These are phyloP conservation scores for Actinernus sp. DNA, from an alignment of 92 coral and sea anemone species.

Conservation along the genomic window DNA sequence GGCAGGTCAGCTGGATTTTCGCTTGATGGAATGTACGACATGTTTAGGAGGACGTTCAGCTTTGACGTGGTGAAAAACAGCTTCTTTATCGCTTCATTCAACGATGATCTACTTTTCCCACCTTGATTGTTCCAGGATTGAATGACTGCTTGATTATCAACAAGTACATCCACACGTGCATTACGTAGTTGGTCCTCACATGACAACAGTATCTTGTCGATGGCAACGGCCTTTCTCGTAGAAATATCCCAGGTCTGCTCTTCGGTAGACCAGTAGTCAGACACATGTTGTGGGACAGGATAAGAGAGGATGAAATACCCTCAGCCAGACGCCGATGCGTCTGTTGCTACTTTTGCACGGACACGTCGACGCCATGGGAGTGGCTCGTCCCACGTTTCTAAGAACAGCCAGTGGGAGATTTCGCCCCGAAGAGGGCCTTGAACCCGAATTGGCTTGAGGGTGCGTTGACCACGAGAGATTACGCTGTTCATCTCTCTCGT, in stretches of 20 bases:
- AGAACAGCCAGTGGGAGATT: constrained; percentile 43
- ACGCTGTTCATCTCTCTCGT: constrained; percentile 45
- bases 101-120: constrained; percentile 24
- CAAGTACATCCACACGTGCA: constrained; percentile 46
- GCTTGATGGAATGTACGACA: constrained; percentile 33
- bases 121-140: constrained; percentile 54
- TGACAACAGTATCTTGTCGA: constrained; percentile 22
- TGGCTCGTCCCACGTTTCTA: constrained; percentile 32
- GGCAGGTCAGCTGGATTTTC: constrained; percentile 51
- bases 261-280: constrained; percentile 55
- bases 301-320: constrained; percentile 34
- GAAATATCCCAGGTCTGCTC: constrained; percentile 35
- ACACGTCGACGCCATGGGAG: constrained; percentile 46
- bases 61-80: constrained; percentile 26
- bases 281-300: background rate
- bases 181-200: constrained; percentile 9
- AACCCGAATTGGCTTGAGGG: constrained; percentile 11
- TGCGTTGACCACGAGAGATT: constrained; percentile 32
- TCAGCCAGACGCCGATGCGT: constrained; percentile 76
- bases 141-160: constrained; percentile 59
- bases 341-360: constrained; percentile 44
- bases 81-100: constrained; percentile 6
- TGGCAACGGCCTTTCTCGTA: constrained; percentile 38
- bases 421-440: constrained; percentile 28
- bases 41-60: constrained; percentile 18